phyloP scores from a whole-genome alignment of 92 coral and sea anemone species.

The Siderastrea siderea region DNA sequence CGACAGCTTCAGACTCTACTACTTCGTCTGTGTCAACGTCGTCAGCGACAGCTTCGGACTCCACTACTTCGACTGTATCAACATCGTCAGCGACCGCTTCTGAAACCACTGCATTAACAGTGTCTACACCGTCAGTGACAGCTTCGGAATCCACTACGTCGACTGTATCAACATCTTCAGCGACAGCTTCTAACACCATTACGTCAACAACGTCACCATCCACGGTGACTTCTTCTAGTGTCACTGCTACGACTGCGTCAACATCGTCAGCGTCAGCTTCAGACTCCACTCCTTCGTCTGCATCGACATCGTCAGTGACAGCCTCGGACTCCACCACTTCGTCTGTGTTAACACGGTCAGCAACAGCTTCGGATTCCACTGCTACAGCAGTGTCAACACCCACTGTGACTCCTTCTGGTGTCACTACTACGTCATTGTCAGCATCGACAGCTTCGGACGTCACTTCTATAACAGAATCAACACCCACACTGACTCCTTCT shows the following conservation, averaged over 20 bases:
- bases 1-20: neutral
- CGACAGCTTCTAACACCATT: too few relatives aligned
- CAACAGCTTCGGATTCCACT: neutral
- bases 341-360: neutral
- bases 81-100: neutral
- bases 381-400: neutral
- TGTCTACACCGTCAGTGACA: neutral
- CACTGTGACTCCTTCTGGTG: neutral
- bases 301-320: neutral
- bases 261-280: too few relatives aligned
- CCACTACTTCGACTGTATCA: neutral
- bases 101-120: neutral
- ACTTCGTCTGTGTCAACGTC: neutral
- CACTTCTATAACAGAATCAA: neutral
- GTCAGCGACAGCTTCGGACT: neutral
- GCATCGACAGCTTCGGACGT: neutral
- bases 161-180: too few relatives aligned
- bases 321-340: neutral
- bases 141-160: neutral
- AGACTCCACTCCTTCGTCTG: neutral
- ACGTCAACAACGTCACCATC: too few relatives aligned
- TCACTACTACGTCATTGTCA: neutral
- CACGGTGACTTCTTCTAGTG: too few relatives aligned
- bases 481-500: neutral
- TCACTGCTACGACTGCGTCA: too few relatives aligned